phyloP scores from a whole-genome alignment of 1,140 invertebrate species.

The Amyelois transitella region DNA sequence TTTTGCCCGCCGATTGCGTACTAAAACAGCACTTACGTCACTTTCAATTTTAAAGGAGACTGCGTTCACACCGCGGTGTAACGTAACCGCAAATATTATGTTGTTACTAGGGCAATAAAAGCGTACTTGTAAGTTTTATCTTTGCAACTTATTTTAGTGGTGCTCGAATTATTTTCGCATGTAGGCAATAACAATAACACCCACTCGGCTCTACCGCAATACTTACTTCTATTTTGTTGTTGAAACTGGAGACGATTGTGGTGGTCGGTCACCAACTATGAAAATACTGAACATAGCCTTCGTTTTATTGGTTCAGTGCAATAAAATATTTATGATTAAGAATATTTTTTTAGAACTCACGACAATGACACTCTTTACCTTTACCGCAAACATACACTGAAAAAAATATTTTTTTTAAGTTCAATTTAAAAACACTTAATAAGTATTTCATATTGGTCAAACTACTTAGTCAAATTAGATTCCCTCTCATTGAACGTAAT shows the following conservation, averaged over 20 bases:
- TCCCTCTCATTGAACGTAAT: no score
- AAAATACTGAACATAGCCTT: neutral
- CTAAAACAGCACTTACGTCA: constrained; percentile 72
- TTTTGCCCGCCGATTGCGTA: constrained; percentile 66
- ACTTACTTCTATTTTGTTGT: neutral
- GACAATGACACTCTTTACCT: no score
- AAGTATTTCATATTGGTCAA: no score
- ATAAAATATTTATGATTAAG: neutral
- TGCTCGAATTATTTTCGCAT: neutral
- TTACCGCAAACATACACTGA: no score
- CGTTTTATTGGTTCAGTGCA: neutral
- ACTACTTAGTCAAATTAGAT: no score
- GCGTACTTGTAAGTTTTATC: neutral
- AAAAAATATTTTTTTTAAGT: no score
- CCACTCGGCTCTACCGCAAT: neutral
- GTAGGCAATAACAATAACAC: neutral
- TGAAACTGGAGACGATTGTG: neutral
- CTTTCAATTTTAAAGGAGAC: constrained; percentile 70
- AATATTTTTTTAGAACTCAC: no score
- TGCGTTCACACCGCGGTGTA: constrained; percentile 49
- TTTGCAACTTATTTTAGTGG: neutral
- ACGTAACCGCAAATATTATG: constrained; percentile 10
- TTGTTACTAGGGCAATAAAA: neutral
- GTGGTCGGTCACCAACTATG: neutral
- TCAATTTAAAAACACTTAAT: no score